These are phyloP conservation scores for Helicolenus hilgendorfi DNA, from an alignment of 2,797 vertebrate genomes.

Conservation along the genomic window DNA sequence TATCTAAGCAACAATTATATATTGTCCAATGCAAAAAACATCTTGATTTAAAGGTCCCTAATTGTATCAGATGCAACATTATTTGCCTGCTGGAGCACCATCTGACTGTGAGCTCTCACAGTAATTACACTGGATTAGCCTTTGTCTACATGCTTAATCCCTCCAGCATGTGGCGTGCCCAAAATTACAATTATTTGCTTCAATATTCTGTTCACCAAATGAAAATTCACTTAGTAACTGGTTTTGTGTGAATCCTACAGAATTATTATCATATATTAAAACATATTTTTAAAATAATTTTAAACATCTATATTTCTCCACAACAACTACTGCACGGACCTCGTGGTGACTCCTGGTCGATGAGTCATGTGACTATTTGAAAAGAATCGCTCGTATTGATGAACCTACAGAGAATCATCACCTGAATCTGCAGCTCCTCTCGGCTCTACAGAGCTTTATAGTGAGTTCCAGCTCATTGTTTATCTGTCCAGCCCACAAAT, in stretches of 20 bases:
- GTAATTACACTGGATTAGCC: constrained; percentile 73
- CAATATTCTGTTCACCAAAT: not conserved
- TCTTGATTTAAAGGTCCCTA: constrained; percentile 17
- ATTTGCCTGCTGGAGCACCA: constrained; percentile 38
- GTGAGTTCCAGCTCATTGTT: not conserved
- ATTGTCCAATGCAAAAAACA: not conserved
- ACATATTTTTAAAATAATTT: not conserved
- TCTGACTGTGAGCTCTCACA: constrained; percentile 56
- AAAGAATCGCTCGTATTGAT: not conserved
- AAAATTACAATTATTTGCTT: constrained; percentile 36
- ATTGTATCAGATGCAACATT: constrained; percentile 47
- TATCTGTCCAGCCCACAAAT: not conserved
- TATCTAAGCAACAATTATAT: not conserved
- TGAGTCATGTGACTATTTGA: not conserved
- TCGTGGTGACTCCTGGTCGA: not conserved
- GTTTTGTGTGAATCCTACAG: not conserved
- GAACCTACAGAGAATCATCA: not conserved
- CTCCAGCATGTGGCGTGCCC: constrained; percentile 38
- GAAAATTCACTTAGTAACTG: not conserved
- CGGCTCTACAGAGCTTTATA: not conserved
- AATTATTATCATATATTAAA: not conserved
- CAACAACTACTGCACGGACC: not conserved
- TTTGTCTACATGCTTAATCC: constrained; percentile 64
- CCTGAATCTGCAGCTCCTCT: not conserved
- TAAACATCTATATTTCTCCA: not conserved